phyloP scores from a whole-genome alignment of 2,797 vertebrate species.

The Meda fulgida region DNA sequence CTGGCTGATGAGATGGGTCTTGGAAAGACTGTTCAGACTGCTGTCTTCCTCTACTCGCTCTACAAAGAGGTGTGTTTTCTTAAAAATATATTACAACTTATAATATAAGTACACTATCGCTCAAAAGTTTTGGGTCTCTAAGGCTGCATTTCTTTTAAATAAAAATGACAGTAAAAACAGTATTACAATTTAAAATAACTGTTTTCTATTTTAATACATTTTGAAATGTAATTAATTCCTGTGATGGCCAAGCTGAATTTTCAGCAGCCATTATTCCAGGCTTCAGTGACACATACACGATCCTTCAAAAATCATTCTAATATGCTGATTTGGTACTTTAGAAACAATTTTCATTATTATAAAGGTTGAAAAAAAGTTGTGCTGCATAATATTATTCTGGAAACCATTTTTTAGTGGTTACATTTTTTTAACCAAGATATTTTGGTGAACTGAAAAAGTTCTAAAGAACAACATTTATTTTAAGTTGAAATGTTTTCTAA shows the following conservation, averaged over 20 bases:
- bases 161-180: neutral
- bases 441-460: neutral
- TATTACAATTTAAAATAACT: neutral
- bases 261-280: neutral
- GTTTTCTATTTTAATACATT: neutral
- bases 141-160: neutral
- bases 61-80: slow-evolving; percentile 90
- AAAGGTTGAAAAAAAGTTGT: neutral
- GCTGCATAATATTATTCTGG: neutral
- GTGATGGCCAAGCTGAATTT: neutral
- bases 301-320: neutral
- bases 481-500: neutral
- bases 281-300: neutral
- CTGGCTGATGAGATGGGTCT: slow-evolving; percentile 98
- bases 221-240: neutral
- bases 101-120: neutral
- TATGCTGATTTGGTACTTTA: neutral
- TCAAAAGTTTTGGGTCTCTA: neutral
- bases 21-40: slow-evolving; percentile 97
- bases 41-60: slow-evolving; percentile 95
- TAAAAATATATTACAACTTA: neutral
- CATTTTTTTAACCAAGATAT: neutral
- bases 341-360: neutral
- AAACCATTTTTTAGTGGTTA: neutral
- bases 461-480: neutral